phyloP scores from a whole-genome alignment of 2,797 vertebrate genomes.

The Mycteria americana region DNA sequence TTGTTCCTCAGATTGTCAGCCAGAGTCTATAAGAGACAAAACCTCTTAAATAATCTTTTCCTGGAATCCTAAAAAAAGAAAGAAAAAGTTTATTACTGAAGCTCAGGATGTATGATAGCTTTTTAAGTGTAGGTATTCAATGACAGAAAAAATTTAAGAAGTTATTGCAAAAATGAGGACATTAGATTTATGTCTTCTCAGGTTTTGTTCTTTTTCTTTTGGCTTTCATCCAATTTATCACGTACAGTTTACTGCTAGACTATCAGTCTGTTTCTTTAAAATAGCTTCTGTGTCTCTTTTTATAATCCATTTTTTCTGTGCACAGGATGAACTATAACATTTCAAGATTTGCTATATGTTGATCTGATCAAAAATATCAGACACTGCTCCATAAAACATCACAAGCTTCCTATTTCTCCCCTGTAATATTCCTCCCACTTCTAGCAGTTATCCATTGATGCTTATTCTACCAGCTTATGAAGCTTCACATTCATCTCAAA shows the following conservation, averaged over 20 bases:
- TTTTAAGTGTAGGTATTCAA: slow-evolving; percentile 37
- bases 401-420: neutral
- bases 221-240: neutral
- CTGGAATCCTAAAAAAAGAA: slow-evolving; percentile 26
- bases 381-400: neutral
- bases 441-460: neutral
- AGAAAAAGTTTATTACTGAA: slow-evolving; percentile 31
- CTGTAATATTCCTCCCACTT: neutral
- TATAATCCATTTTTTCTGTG: neutral
- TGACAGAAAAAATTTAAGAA: slow-evolving; percentile 52
- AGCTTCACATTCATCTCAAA: neutral
- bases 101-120: slow-evolving; percentile 23
- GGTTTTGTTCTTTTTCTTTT: neutral
- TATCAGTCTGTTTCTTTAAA: neutral
- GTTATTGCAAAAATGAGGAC: slow-evolving; percentile 4
- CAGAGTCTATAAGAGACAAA: neutral
- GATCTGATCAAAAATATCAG: neutral
- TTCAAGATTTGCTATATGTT: neutral
- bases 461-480: neutral
- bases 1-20: neutral
- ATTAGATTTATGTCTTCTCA: slow-evolving; percentile 34
- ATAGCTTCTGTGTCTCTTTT: neutral
- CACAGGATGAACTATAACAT: neutral
- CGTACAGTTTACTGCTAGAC: neutral
- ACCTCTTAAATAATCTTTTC: slow-evolving; percentile 30